A percentile compares a stretch with the other conserved stretches of the same genome.
Evolutionary conservation across 1,140 invertebrate genomes (phyloP).

Genomic region (Scaptodrosophila lebanonensis): DNA sequence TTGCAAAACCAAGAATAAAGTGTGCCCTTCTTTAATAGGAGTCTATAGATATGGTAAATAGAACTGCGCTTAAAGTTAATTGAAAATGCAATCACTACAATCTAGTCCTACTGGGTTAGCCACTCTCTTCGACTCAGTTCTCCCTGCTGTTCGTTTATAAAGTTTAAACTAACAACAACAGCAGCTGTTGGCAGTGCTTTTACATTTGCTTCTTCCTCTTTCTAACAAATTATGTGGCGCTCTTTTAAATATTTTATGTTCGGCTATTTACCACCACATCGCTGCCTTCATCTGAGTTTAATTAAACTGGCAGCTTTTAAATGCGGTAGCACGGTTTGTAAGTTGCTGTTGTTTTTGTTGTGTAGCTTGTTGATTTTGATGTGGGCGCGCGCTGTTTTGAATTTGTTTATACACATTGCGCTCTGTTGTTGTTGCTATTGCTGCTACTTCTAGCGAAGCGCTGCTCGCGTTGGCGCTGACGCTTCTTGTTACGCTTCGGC

Average conservation of each 20-base stretch:
- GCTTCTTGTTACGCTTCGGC: conserved; percentile 50
- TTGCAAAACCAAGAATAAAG: no score
- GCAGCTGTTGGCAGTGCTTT: no score
- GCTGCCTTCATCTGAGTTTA: conserved; percentile 25
- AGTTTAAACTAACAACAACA: no score
- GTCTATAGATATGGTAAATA: no score
- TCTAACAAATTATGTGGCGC: conserved; percentile 62
- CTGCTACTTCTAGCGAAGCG: conserved; percentile 10
- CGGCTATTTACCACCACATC: conserved; percentile 36
- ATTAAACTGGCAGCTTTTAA: conserved; percentile 58
- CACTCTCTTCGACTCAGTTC: no score
- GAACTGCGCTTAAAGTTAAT: no score
- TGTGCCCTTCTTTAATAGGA: no score
- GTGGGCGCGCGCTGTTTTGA: conserved; percentile 66
- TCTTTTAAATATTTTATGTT: conserved; percentile 53
- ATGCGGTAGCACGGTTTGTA: no score
- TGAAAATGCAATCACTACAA: no score
- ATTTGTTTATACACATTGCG: conserved; percentile 62
- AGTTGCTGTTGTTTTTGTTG: conserved; percentile 20
- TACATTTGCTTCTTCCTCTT: conserved; percentile 40
- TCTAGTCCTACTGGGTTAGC: no score
- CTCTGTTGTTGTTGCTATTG: conserved; percentile 14
- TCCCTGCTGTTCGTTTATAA: no score
- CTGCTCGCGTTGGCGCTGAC: conserved; percentile 20
- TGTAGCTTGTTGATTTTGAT: conserved; percentile 44